A percentile compares a stretch with the other conserved stretches of the same genome.
Conservation (phyloP, 1,140 invertebrate genomes). For the Ptiloglossa arizonensis region DNA sequence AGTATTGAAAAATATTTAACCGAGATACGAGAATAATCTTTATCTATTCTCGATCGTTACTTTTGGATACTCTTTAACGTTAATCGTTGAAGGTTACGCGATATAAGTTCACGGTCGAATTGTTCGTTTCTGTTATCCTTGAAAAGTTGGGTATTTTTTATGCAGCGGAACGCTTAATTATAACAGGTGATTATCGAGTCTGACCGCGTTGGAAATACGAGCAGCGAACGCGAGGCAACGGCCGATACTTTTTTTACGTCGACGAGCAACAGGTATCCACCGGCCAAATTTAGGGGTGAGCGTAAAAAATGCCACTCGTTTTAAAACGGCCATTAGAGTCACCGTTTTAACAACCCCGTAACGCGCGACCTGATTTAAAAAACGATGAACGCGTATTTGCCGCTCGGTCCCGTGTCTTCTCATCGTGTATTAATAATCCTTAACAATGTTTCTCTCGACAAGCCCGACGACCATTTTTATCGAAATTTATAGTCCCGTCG, state of each 20-base stretch:
- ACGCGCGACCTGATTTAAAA: slow-evolving; percentile 34
- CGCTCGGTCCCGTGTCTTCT: not conserved
- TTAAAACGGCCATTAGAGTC: slow-evolving; percentile 51
- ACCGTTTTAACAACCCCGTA: slow-evolving; percentile 36
- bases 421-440: slow-evolving; percentile 1
- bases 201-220: slow-evolving; percentile 2
- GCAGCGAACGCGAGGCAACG: slow-evolving; percentile 41
- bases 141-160: too few species aligned
- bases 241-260: slow-evolving; percentile 44
- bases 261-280: slow-evolving; percentile 63
- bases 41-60: too few species aligned
- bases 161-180: not conserved
- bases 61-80: too few species aligned
- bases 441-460: too few species aligned
- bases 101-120: too few species aligned
- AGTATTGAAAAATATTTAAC: too few species aligned
- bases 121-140: too few species aligned
- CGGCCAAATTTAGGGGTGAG: slow-evolving; percentile 55
- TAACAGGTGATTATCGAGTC: not conserved
- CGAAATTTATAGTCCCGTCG: not conserved
- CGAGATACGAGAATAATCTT: too few species aligned
- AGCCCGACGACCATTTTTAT: not conserved
- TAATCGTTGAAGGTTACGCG: too few species aligned
- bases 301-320: slow-evolving; percentile 57
- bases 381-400: slow-evolving; percentile 4